These are phyloP conservation scores for Bos taurus DNA, from an alignment of 2,113 vertebrate species.

Conservation along the genomic window DNA sequence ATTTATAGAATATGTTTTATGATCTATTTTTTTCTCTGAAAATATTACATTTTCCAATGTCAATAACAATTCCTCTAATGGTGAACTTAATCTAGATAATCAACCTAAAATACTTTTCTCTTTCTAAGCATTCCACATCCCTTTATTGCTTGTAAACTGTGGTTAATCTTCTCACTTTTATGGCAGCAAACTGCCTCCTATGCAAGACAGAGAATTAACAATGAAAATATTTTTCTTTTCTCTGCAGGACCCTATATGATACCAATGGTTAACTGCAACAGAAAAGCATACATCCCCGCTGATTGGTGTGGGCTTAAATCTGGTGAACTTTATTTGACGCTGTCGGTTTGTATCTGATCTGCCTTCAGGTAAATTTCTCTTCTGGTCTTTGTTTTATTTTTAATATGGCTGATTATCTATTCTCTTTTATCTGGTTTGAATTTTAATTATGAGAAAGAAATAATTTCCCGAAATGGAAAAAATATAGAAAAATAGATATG, in stretches of 20 bases:
- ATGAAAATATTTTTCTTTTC: not conserved
- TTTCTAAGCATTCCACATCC: not conserved
- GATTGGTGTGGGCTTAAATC: not conserved
- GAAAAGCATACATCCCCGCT: not conserved
- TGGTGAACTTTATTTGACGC: not conserved
- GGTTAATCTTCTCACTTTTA: not conserved
- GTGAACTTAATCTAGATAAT: not conserved
- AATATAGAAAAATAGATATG: not conserved
- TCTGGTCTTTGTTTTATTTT: not conserved
- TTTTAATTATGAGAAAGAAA: not conserved
- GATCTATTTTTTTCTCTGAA: not conserved
- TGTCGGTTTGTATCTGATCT: not conserved
- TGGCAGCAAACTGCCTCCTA: not conserved
- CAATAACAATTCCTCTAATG: not conserved
- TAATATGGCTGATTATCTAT: not conserved
- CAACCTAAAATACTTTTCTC: not conserved
- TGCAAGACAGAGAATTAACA: not conserved
- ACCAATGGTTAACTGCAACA: not conserved
- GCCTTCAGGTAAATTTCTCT: slow-evolving; percentile 17
- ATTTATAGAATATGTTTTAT: not conserved
- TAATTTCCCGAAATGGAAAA: not conserved
- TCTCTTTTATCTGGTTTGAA: not conserved
- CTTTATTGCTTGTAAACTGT: not conserved
- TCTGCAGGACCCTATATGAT: not conserved
- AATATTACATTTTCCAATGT: not conserved